Conservation (phyloP, 1,140 invertebrate species). For the Homarus americanus region DNA sequence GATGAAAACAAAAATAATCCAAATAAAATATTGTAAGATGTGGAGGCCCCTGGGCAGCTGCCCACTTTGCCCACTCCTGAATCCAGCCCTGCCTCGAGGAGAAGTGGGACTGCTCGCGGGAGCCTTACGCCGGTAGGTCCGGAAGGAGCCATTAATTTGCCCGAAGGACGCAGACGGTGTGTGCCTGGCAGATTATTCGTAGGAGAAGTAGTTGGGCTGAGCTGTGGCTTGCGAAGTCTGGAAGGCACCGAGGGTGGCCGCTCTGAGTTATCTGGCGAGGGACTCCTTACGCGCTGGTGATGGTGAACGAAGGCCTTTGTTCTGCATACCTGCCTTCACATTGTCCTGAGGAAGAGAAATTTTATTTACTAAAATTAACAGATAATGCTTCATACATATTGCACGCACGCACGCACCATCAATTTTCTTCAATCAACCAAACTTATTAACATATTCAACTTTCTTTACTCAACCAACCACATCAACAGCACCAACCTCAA, state of each 20-base stretch:
- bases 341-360: constrained; percentile 46
- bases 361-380: no score
- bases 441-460: no score
- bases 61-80: no score
- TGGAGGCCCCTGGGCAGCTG: no score
- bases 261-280: constrained; percentile 60
- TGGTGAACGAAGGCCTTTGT: constrained; percentile 66
- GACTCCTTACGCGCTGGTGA: constrained; percentile 62
- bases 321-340: constrained; percentile 32
- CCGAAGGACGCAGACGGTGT: constrained; percentile 46
- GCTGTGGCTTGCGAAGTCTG: constrained; percentile 72
- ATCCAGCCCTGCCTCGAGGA: constrained; percentile 31
- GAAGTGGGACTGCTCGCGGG: constrained; percentile 38
- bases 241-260: constrained; percentile 74
- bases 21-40: no score
- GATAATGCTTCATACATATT: no score
- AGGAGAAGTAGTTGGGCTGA: constrained; percentile 65
- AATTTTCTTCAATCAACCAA: no score
- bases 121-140: constrained; percentile 34
- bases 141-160: constrained; percentile 36
- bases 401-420: no score
- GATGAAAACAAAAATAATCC: no score
- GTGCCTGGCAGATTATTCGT: constrained; percentile 58
- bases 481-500: no score
- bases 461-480: no score